These are phyloP conservation scores for Arnoldichthys spilopterus DNA, from an alignment of 2,797 vertebrate genomes.

Conservation along the genomic window DNA sequence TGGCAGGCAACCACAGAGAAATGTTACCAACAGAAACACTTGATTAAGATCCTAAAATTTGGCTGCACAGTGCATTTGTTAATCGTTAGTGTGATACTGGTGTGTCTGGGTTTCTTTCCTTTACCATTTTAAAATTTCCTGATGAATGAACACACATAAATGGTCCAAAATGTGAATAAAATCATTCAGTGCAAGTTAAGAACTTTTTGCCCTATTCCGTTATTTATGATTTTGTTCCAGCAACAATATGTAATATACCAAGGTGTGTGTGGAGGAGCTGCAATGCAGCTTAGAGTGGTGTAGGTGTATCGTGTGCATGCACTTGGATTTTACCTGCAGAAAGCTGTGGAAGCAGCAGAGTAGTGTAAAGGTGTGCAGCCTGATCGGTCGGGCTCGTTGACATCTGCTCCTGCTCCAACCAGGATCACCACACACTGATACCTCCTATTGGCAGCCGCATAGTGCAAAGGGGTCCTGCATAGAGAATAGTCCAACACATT, in stretches of 20 bases:
- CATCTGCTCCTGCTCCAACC: slow-evolving; percentile 91
- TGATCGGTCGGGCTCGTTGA: slow-evolving; percentile 91
- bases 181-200: too few relatives aligned
- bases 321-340: slow-evolving; percentile 85
- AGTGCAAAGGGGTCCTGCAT: slow-evolving; percentile 94
- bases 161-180: too few relatives aligned
- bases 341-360: slow-evolving; percentile 93
- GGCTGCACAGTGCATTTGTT: neutral
- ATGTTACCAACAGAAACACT: too few relatives aligned
- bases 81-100: neutral
- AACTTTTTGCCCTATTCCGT: too few relatives aligned
- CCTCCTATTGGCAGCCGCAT: slow-evolving; percentile 95
- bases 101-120: too few relatives aligned
- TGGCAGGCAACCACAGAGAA: too few relatives aligned
- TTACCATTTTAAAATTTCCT: too few relatives aligned
- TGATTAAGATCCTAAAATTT: too few relatives aligned
- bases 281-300: neutral
- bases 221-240: too few relatives aligned
- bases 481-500: neutral
- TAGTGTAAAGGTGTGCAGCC: slow-evolving; percentile 97
- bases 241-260: too few relatives aligned
- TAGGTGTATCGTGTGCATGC: too few relatives aligned
- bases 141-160: too few relatives aligned
- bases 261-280: neutral
- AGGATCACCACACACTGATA: slow-evolving; percentile 96